These are phyloP conservation scores for Pemphigus obesinymphae DNA, from an alignment of 1,140 invertebrate genomes.

Conservation along the genomic window DNA sequence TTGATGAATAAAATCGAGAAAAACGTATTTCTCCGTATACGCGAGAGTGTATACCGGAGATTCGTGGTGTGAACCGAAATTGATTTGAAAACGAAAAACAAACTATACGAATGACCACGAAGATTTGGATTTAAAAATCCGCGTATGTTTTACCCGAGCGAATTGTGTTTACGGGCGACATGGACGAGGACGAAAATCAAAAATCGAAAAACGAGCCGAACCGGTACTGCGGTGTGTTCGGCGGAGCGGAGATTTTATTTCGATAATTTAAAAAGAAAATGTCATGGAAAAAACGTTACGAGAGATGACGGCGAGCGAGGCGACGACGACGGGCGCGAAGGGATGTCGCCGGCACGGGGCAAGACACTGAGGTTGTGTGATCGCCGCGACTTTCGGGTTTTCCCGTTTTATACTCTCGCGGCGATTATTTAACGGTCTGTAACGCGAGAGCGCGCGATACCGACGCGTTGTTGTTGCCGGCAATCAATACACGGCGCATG, in stretches of 20 bases:
- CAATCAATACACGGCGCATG: slow-evolving; percentile 37
- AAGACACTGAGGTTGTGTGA: slow-evolving; percentile 32
- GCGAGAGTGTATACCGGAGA: too few species aligned
- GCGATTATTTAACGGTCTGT: slow-evolving; percentile 34
- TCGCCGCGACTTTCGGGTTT: slow-evolving; percentile 15
- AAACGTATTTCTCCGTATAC: too few species aligned
- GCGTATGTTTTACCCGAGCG: too few species aligned
- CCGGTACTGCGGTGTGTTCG: background rate
- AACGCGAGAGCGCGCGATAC: slow-evolving; percentile 24
- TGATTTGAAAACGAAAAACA: too few species aligned
- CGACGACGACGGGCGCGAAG: background rate
- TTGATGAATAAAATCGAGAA: too few species aligned
- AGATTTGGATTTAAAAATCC: too few species aligned
- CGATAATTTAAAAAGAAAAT: background rate
- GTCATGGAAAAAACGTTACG: too few species aligned
- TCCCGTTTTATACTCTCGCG: slow-evolving; percentile 38
- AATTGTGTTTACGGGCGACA: too few species aligned
- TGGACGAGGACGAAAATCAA: too few species aligned
- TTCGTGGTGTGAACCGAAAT: too few species aligned
- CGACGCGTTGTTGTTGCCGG: slow-evolving; percentile 17
- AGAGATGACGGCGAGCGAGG: background rate
- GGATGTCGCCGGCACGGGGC: slow-evolving; percentile 16
- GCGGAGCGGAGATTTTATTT: background rate
- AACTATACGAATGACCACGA: too few species aligned
- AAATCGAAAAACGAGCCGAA: too few species aligned